These are phyloP conservation scores for Harpalus rubripes DNA, from an alignment of 2,888 invertebrate species.

Conservation along the genomic window DNA sequence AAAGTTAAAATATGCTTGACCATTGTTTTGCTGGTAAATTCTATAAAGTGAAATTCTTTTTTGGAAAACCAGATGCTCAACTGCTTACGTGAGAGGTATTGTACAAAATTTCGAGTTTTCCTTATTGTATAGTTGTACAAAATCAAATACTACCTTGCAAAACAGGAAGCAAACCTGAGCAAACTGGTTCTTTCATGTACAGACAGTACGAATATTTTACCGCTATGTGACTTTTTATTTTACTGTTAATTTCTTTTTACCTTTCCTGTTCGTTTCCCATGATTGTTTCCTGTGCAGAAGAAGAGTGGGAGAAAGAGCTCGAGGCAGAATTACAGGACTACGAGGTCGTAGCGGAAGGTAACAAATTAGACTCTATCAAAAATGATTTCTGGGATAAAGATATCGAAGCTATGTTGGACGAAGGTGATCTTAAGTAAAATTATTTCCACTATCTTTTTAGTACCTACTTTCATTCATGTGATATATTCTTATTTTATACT, in stretches of 20 bases:
- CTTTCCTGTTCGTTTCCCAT: conserved; percentile 71
- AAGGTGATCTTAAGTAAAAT: conserved; percentile 75
- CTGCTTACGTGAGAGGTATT: conserved; percentile 61
- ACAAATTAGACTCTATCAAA: conserved; percentile 77
- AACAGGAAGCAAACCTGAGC: conserved; percentile 66
- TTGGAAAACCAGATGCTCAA: conserved; percentile 62
- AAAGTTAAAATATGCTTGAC: conserved; percentile 33
- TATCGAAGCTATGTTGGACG: conserved; percentile 76
- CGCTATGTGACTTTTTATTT: conserved; percentile 70
- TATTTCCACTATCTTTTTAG: conserved; percentile 4
- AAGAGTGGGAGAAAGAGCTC: conserved; percentile 97
- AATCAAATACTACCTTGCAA: conserved; percentile 57
- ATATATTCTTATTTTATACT: conserved; percentile 48
- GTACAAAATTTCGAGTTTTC: conserved; percentile 57
- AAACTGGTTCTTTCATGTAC: conserved; percentile 62
- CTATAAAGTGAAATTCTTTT: conserved; percentile 20
- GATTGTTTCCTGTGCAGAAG: conserved; percentile 78
- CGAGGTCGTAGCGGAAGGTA: conserved; percentile 87
- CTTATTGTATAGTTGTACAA: conserved; percentile 59
- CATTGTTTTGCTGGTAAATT: conserved; percentile 45
- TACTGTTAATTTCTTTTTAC: conserved; percentile 72
- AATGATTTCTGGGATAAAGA: conserved; percentile 76
- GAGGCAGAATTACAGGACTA: conserved; percentile 97
- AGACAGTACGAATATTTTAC: conserved; percentile 60
- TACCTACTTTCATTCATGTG: conserved; percentile 39